Percentiles rank a stretch among this genome's conserved stretches.
Evolutionary conservation across 2,888 invertebrate genomes (phyloP).

Genomic region (Erebia epiphron): DNA sequence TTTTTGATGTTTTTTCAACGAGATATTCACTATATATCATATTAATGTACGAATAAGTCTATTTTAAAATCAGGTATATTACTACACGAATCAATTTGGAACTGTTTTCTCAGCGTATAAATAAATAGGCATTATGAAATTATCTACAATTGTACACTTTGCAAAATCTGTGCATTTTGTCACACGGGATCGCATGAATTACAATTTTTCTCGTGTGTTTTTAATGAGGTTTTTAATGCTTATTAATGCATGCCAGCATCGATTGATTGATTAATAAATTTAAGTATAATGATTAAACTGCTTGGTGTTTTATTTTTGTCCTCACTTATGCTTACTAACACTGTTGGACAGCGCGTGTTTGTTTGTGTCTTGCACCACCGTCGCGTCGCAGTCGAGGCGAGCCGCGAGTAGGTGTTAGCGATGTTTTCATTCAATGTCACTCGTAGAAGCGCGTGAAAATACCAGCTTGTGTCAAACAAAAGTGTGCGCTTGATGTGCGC

Average conservation of each 20-base stretch:
- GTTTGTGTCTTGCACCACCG: conserved; percentile 20
- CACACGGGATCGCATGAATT: conserved; percentile 70
- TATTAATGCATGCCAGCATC: conserved; percentile 77
- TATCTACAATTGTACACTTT: conserved; percentile 55
- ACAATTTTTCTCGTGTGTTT: conserved; percentile 68
- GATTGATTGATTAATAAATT: conserved; percentile 80
- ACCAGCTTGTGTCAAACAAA: conserved; percentile 59
- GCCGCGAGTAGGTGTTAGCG: neutral
- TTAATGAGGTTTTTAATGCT: conserved; percentile 67
- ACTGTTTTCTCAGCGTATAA: conserved; percentile 72
- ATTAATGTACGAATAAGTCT: conserved; percentile 74
- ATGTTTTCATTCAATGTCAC: conserved; percentile 63
- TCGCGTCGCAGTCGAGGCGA: neutral
- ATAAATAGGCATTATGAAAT: conserved; percentile 74
- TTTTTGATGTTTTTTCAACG: conserved; percentile 81
- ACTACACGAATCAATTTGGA: conserved; percentile 77
- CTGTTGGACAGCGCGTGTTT: conserved; percentile 1
- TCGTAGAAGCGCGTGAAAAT: conserved; percentile 55
- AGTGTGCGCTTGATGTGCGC: conserved; percentile 60
- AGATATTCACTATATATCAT: conserved; percentile 74
- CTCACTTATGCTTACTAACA: conserved; percentile 31
- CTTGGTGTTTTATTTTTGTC: conserved; percentile 65
- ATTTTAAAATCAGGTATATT: conserved; percentile 77
- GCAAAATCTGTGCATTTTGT: conserved; percentile 71
- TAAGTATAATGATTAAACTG: conserved; percentile 76